Evolutionary conservation across 2,113 vertebrate species (phyloP), one percentile per base, ranked within the genome.

Genomic region (Eleginops maclovinus): DNA sequence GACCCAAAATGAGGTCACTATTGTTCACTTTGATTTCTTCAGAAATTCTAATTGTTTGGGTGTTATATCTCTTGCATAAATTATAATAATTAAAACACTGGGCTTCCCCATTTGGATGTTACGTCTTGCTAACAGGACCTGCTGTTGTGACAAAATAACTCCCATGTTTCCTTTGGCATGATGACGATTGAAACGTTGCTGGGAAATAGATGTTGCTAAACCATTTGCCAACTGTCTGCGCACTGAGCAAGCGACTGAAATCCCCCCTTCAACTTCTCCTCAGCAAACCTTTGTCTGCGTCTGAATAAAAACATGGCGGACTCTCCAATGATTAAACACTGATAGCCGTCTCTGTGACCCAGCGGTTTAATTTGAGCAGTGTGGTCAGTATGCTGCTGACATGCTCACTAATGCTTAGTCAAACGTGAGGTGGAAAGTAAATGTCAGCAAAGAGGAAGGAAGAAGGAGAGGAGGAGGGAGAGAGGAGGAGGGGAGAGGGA

Each of bases 361-460:
- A 2, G 12, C 1, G 9, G 21, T 47, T 72, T 72, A 13, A 72
- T 49, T 44, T 44, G 22, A 65, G 36, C 49, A 6, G 28, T 44
- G 36, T 46, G 12, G 31, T 49, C 7, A 28, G 54, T 24, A 15
- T 31, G 26, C 8, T 19, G 43, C 59, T 51, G 49, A 79, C 56
- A 64, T 16, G 55, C 51, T 47, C n/a, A 31, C 21, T 21, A n/a
- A 21, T 21, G 59, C 50, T 68, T 40, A 26, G 65, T 66, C 62
- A 40, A 61, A 53, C 10, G 8, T 50, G 50, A 82, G 40, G 73
- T 70, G 79, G 79, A 87, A 92, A 85, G 56, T 59, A 59, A 66
- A 74, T 46, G 86, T 93, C 90, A 92, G 92, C 90, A 93, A 40
- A 91, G 79, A 86, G 79, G 91, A 92, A 93, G 92, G 90, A 93